Base-by-base conservation (phyloP, 2,888 invertebrate genomes). In the Diogma glabrata region DNA sequence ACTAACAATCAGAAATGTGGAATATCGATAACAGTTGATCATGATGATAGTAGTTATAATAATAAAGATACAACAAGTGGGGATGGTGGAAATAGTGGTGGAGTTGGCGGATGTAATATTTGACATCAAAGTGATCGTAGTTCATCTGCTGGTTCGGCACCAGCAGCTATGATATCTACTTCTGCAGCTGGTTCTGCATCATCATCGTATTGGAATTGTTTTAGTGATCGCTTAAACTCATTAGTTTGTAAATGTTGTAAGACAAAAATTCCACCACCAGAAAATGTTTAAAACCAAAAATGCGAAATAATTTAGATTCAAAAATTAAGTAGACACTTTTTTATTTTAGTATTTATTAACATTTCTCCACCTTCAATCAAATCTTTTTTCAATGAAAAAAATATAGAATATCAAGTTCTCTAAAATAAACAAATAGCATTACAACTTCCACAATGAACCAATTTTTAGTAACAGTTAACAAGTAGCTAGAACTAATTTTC, bases 241-340 rank as follows among this genome's bases (percentile, higher is more conserved):
- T 63, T 70, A 55, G 65, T 65, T 53, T 70, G 69, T 54, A 66
- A 67, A 58, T 70, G 69, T 59, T 70, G 69, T 59, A 67, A 69
- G 56, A 64, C 65, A 19, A 70, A 69, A 60, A 60, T 70, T 57
- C 70, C 69, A 45, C 67, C 67, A 57, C 69, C 69, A 56, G 69
- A 69, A 57, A 67, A 68, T 64, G 68, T 70, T 56, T 70, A 66
- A 53, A 49, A 46, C 46, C 22, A 46, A 48, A 48, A 33, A n/a
- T n/a, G n/a, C n/a, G n/a, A n/a, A n/a, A n/a, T n/a, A n/a, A n/a
- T n/a, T n/a, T n/a, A n/a, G n/a, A n/a, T n/a, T n/a, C n/a, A n/a
- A n/a, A n/a, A n/a, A n/a, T n/a, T n/a, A n/a, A n/a, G n/a, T n/a
- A n/a, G n/a, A n/a, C n/a, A n/a, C n/a, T n/a, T n/a, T n/a, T n/a